phyloP scores from a whole-genome alignment of 2,888 invertebrate species.

The Myathropa florea region DNA sequence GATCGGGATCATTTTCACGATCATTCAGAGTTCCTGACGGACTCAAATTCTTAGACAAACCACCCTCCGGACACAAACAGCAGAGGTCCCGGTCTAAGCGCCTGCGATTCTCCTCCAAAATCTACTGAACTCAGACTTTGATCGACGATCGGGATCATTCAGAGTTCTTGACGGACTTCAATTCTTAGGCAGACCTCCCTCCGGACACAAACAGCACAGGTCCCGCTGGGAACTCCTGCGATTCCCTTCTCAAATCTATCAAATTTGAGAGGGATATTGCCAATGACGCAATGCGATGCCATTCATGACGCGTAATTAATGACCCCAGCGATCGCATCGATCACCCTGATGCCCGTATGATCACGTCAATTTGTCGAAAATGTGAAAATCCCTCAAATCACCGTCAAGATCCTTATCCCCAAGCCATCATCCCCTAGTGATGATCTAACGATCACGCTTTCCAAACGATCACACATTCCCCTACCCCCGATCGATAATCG shows the following conservation, averaged over 20 bases:
- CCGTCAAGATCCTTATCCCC: conserved; percentile 1
- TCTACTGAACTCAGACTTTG: no score
- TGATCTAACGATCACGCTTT: background rate
- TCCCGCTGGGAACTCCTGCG: background rate
- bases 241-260: background rate
- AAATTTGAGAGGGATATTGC: background rate
- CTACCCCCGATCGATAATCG: background rate
- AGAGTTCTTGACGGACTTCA: no score
- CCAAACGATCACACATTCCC: background rate
- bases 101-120: no score
- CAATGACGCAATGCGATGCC: background rate
- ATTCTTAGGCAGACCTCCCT: no score
- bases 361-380: conserved; percentile 27
- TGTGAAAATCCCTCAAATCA: background rate
- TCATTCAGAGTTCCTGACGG: no score
- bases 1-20: no score
- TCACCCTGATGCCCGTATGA: conserved; percentile 1
- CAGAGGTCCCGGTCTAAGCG: no score
- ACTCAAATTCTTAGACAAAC: no score
- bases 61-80: no score
- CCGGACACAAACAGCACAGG: background rate
- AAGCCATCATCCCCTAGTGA: background rate
- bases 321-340: background rate
- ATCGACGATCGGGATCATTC: no score
- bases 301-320: background rate